Evolutionary conservation across 1,140 invertebrate genomes (phyloP), one percentile per base, ranked within the genome.

Genomic region (Drosophila takahashii): DNA sequence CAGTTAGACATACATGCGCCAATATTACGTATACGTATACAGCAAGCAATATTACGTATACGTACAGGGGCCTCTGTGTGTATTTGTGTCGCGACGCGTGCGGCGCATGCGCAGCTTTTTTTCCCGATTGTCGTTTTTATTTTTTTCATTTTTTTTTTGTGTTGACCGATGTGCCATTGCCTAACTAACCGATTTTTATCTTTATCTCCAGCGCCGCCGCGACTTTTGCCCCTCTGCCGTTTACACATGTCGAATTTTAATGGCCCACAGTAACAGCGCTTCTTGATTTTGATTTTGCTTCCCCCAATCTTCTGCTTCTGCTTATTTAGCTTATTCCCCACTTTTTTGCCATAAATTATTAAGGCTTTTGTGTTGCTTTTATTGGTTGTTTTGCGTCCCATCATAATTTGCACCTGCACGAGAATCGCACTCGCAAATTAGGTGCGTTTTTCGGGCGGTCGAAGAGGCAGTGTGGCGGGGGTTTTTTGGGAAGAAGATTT

Each of bases 381-480:
- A 26, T 62, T 42, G 26, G 27, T 56, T 48, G 57, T 13, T 34
- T 74, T 60, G 42, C 37, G 47, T 66, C 48, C 36, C 54, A 59
- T 84, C 80, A 84, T 79, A 79, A 79, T 83, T 83, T 83, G 80
- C 80, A 84, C 76, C 80, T 79, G 80, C 76, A 79, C 56, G 75
- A 65, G 59, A 84, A 62, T 50, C 64, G 64, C 76, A 79, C 60
- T 84, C 60, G 60, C 71, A 79, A 83, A 84, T 84, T 84, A 79
- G 76, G 60, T 73, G 71, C 73, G 77, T 73, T 81, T 62, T 22
- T 32, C 51, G 56, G 56, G 53, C 18, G 52, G 37, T 6, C 15
- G 0, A 34, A 34, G 34, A 9, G 27, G 15, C 22, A 59, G 8
- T 16, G 11, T 4, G 4, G 22, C 13, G 26, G 18, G 27, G 2